Evolutionary conservation across 1,140 invertebrate species (phyloP).

Genomic region (Leptinotarsa texana): DNA sequence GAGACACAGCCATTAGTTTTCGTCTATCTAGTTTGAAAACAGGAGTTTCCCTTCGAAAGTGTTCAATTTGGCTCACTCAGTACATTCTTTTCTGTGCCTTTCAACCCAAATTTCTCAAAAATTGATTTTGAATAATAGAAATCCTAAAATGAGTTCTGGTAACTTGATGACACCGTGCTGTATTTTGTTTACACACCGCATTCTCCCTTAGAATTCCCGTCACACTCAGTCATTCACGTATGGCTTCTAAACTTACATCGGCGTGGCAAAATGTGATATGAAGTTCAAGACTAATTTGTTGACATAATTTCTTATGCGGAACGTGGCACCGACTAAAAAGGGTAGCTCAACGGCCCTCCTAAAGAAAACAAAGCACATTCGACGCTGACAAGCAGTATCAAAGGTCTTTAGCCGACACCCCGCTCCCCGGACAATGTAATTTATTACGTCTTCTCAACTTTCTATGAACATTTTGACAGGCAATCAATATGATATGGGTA

Average conservation of each 20-base stretch:
- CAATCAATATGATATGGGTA: neutral
- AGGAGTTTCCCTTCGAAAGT: too few species aligned
- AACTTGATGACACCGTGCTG: too few species aligned
- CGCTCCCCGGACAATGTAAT: neutral
- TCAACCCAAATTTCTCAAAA: too few species aligned
- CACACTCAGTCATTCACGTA: neutral
- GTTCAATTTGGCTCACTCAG: too few species aligned
- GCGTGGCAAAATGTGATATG: constrained; percentile 13
- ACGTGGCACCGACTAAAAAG: constrained; percentile 15
- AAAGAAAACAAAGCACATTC: constrained; percentile 17
- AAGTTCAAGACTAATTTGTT: constrained; percentile 20
- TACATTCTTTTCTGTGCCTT: too few species aligned
- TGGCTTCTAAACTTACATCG: constrained; percentile 1
- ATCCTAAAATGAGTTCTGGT: too few species aligned
- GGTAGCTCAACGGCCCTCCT: constrained; percentile 11
- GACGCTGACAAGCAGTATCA: neutral
- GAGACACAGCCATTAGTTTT: too few species aligned
- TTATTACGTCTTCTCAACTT: neutral
- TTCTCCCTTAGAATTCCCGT: too few species aligned
- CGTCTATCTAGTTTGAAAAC: too few species aligned
- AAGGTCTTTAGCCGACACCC: neutral
- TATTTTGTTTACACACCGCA: too few species aligned
- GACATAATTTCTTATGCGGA: constrained; percentile 17
- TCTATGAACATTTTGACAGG: neutral
- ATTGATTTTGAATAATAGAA: too few species aligned